Base-by-base conservation (phyloP, 2,113 vertebrate species). In the Sarotherodon lohbergeri region DNA sequence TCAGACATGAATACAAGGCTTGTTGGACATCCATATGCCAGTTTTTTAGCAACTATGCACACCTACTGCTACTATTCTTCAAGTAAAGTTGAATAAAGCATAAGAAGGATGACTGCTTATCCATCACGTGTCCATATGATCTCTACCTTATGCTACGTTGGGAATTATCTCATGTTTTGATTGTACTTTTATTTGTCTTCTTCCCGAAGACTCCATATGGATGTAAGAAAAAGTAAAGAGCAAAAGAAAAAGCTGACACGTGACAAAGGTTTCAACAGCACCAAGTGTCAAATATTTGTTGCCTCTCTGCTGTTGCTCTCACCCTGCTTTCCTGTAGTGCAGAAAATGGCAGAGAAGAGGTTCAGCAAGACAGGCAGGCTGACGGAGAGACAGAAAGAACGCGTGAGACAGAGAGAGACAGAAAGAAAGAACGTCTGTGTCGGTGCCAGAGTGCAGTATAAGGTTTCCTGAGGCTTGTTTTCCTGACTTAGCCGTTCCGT, bases 401-500 rank as follows among this genome's bases (percentile, higher is more conserved):
- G 43, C 48, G 12, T 85, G 73, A 85, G 59, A 86, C 29, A 50
- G 89, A 50, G 57, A 57, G 43, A 55, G 43, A 91, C 82, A 89
- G 88, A 91, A 82, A 92, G 86, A 93, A 93, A 93, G 90, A 91
- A 91, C 84, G 85, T 89, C 90, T 95, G 93, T 93, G 90, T 87
- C 13, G 19, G 78, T 94, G 94, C 92, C 92, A 94, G 89, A 92
- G 82, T 48, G 91, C 92, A 88, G 95, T 94, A 91, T 92, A 94
- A 90, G 86, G 93, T 95, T 95, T 96, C 94, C 93, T 94, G 87
- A 89, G 88, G 88, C 92, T 93, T 93, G 92, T 96, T 96, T 96
- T 93, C 91, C 93, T 93, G 94, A 95, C 88, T 94, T 94, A 91
- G 90, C 91, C 81, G 57, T 94, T 92, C 93, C 92, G 87, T 94